These are phyloP conservation scores for Triplophysa tibetana DNA, from an alignment of 2,113 vertebrate species.

Conservation along the genomic window DNA sequence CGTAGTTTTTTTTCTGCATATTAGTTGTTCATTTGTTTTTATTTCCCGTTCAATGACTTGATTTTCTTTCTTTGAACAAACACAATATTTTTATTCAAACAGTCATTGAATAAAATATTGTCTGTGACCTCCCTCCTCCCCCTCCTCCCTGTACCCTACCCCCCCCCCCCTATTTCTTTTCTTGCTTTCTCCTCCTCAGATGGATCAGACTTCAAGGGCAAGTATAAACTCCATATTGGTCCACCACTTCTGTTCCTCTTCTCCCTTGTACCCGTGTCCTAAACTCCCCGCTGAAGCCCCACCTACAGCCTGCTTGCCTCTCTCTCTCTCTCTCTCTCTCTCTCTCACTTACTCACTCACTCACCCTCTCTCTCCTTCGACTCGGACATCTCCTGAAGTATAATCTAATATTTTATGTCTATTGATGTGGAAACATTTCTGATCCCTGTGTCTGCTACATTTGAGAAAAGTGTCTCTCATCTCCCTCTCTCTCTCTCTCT, in stretches of 20 bases:
- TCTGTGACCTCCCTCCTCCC: conserved; percentile 86
- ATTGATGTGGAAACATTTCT: conserved; percentile 48
- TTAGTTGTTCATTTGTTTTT: conserved; percentile 30
- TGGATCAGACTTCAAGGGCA: conserved; percentile 98
- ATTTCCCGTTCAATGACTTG: conserved; percentile 64
- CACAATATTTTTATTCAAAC: conserved; percentile 99
- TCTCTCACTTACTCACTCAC: conserved; percentile 68
- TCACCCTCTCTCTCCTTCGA: conserved; percentile 61
- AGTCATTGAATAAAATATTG: conserved; percentile 99
- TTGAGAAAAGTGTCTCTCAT: conserved; percentile 12
- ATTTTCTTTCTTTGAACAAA: conserved; percentile 78
- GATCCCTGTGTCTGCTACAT: conserved; percentile 14
- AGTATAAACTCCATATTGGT: conserved; percentile 99
- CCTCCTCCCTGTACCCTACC: conserved; percentile 71
- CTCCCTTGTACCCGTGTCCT: conserved; percentile 59
- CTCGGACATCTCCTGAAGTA: conserved; percentile 16
- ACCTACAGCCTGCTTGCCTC: conserved; percentile 81
- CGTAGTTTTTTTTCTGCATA: background rate
- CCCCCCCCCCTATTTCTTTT: conserved; percentile 91
- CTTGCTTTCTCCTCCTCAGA: conserved; percentile 99
- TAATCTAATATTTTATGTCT: conserved; percentile 1
- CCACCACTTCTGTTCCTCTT: conserved; percentile 80
- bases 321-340: conserved; percentile 62
- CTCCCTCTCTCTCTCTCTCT: no score
- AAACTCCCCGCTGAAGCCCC: conserved; percentile 57